phyloP scores from a whole-genome alignment of 2,113 vertebrate species.

The Phrynosoma platyrhinos region DNA sequence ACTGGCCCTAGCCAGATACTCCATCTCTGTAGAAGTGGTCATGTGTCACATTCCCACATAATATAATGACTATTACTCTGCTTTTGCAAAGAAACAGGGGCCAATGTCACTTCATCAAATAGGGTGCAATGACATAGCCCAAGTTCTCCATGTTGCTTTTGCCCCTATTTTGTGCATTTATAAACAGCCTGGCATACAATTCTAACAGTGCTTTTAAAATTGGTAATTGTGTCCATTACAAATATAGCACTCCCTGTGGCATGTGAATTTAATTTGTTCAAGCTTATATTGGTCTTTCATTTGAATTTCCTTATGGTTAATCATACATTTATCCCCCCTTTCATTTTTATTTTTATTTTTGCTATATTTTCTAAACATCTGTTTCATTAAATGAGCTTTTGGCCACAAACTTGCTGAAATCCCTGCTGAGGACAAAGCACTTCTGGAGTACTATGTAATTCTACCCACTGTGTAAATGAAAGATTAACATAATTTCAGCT shows the following conservation, averaged over 20 bases:
- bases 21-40: too few relatives aligned
- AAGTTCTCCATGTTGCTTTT: not conserved
- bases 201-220: not conserved
- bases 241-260: not conserved
- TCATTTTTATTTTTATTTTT: not conserved
- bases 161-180: not conserved
- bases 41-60: too few relatives aligned
- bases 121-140: not conserved
- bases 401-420: conserved; percentile 44
- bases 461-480: conserved; percentile 46
- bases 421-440: conserved; percentile 31
- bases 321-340: conserved; percentile 50
- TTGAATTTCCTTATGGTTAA: conserved; percentile 40
- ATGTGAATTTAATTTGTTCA: conserved; percentile 12
- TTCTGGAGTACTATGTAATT: conserved; percentile 46
- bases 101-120: too few relatives aligned
- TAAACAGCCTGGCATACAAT: not conserved
- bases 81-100: too few relatives aligned
- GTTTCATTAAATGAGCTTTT: conserved; percentile 57
- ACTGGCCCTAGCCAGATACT: too few relatives aligned
- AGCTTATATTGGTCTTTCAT: conserved; percentile 27
- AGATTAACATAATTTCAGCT: conserved; percentile 50
- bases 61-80: too few relatives aligned
- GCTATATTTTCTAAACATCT: conserved; percentile 34
- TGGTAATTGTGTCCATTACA: conserved; percentile 13